Percentiles rank a stretch among this genome's conserved stretches.
These are phyloP conservation scores for Bos taurus DNA, from an alignment of 2,113 vertebrate genomes.

Conservation along the genomic window ARS-UCD2.0 NC_037337.1:43551501-43552000, in stretches of 20 bases:
- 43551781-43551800: background rate
- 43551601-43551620: background rate
- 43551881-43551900: slow-evolving; percentile 1
- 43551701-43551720: background rate
- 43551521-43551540: background rate
- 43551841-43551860: background rate
- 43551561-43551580: background rate
- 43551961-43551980: background rate
- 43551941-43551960: background rate
- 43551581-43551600: background rate
- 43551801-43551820: background rate
- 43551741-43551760: background rate
- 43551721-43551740: background rate
- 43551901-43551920: slow-evolving; percentile 17
- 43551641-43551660: slow-evolving; percentile 21
- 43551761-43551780: background rate
- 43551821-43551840: background rate
- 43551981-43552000: background rate
- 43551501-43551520: background rate
- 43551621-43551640: background rate
- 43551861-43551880: background rate
- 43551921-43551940: background rate
- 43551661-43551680: slow-evolving; percentile 5
- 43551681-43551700: background rate
- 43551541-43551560: slow-evolving; percentile 6